Percentiles rank a stretch among this genome's conserved stretches.
Evolutionary conservation across 2,797 vertebrate genomes (phyloP).

Genomic region (Rallus crepitans): DNA sequence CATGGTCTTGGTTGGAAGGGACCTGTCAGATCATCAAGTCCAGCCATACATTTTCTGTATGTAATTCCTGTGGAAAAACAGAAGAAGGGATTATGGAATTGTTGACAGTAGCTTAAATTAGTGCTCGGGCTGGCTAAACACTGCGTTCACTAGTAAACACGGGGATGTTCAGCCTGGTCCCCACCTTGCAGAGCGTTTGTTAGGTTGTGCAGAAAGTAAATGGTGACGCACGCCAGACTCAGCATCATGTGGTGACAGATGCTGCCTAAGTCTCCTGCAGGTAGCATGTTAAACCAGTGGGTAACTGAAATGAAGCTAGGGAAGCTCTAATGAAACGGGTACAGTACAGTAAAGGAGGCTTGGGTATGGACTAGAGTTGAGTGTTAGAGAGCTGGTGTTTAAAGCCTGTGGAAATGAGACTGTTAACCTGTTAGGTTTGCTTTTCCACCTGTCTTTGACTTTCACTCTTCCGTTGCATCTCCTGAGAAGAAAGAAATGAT

Average conservation of each 20-base stretch:
- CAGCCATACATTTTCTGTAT: background rate
- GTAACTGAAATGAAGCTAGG: background rate
- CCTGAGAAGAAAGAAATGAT: background rate
- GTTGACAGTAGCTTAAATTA: background rate
- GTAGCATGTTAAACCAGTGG: background rate
- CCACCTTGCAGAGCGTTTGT: background rate
- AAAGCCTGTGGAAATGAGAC: background rate
- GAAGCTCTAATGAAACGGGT: background rate
- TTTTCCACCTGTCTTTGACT: background rate
- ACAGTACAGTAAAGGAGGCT: background rate
- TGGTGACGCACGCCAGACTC: too few species aligned
- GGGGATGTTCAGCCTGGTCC: background rate
- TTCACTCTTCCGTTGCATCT: background rate
- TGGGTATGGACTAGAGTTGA: background rate
- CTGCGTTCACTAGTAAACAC: background rate
- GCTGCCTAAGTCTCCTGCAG: background rate
- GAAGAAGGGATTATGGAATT: background rate
- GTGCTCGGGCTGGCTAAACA: background rate
- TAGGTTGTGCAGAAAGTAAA: background rate
- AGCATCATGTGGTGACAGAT: background rate
- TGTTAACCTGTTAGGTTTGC: background rate
- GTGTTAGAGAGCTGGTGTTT: background rate
- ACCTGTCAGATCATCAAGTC: too few species aligned
- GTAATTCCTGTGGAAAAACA: background rate
- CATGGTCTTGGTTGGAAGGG: too few species aligned